phyloP scores from a whole-genome alignment of 2,113 vertebrate genomes.

The Azemiops feae region DNA sequence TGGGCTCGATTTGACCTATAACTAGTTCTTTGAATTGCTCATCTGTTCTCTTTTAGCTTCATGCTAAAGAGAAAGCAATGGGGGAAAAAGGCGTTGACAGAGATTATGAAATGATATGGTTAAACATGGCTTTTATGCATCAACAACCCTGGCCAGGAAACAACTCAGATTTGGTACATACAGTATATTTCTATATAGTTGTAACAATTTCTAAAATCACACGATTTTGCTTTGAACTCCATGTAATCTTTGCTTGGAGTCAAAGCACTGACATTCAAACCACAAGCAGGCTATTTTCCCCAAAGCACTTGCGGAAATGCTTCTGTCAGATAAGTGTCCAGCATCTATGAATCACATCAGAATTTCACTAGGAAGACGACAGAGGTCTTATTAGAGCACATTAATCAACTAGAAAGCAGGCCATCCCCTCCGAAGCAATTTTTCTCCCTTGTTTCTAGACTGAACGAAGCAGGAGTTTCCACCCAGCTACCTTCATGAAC shows the following conservation, averaged over 20 bases:
- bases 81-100: neutral
- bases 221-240: constrained; percentile 11
- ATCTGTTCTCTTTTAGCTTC: neutral
- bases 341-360: constrained; percentile 21
- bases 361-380: neutral
- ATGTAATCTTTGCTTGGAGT: constrained; percentile 33
- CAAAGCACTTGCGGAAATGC: constrained; percentile 24
- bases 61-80: neutral
- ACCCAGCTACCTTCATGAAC: neutral
- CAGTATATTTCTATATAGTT: neutral
- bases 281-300: constrained; percentile 38
- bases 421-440: neutral
- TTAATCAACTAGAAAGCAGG: constrained; percentile 36
- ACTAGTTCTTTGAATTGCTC: neutral
- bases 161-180: neutral
- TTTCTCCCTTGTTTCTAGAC: constrained; percentile 14
- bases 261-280: constrained; percentile 26
- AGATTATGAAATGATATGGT: neutral
- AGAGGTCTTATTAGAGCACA: neutral
- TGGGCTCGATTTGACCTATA: neutral
- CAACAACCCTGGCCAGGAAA: neutral
- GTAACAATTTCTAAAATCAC: neutral
- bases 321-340: neutral
- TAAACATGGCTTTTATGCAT: neutral
- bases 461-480: constrained; percentile 22